Base-by-base conservation (phyloP, 30 jellyfish, hydroid and myxozoan species). In the Sanderia malayensis region DNA sequence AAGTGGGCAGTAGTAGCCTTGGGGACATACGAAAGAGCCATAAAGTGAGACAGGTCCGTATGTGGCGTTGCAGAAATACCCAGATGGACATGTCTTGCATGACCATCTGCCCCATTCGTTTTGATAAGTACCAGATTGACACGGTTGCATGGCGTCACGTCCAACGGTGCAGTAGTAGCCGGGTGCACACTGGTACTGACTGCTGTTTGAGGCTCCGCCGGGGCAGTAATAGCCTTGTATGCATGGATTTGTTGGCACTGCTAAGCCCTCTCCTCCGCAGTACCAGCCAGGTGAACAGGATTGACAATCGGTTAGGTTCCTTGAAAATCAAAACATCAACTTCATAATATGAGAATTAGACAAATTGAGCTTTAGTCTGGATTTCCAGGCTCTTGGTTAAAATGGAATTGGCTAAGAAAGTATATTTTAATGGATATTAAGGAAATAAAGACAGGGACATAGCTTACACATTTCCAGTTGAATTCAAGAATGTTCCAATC, bases 81-180 rank as follows among this genome's bases (percentile, higher is more conserved):
- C 98, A 44, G 95, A 75, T 18, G 92, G 94, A 59, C 98, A 92
- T 0, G 73, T 58, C 71, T 84, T 92, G 76, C 98, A 92, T 1
- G 80, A 46, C 96, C 95, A 78, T 81, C 82, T 94, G 37, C 85
- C 93, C 77, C 77, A 67, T 46, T 77, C 92, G 70, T 92, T 70
- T 67, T 92, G 98, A 57, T 92, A 92, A 1, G 89, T 78, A 7
- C 96, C 96, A 0, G 98, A 79, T n/a, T 71, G 88, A 74, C 98
- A 92, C 0, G 95, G 95, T 61, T 74, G 76, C 44, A 63, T 62
- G 3, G 23, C 41, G 10, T 79, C 18, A 60, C 96, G 79, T 20
- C 87, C 93, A 2, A 71, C 29, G 2, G 87, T 92, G 73, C 98
- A 92, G 67, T 63, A 76, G 71, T 83, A 58, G 15, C 98, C 98